Evolutionary conservation across 2,113 vertebrate genomes (phyloP), one percentile per base, ranked within the genome.

Genomic region (Hemiscyllium ocellatum): DNA sequence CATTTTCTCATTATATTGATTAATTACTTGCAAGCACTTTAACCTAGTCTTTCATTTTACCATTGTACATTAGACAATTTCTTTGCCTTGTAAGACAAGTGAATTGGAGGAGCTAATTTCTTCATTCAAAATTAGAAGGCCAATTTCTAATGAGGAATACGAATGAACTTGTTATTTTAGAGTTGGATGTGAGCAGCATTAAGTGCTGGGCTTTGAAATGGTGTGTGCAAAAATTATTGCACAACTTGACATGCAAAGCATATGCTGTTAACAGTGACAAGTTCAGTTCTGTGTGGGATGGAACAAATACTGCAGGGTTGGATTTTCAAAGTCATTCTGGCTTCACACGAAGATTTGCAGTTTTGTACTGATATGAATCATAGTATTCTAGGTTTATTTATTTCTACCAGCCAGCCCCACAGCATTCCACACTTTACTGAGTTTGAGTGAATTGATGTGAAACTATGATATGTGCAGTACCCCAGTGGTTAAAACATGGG

Each of bases 1-100:
- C 94, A 95, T 95, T 95, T 95, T 76, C 68, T 95, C 94, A 72
- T 95, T 95, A 95, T 95, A 50, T 95, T 95, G 94, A 72, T 72
- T 70, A 95, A 95, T 95, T 72, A 72, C 94, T 95, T 72, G 69
- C 47, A 95, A 72, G 42, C 68, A 95, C 94, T 72, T 95, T 95
- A 95, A 47, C 94, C 47, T 29, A 95, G 94, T 72, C 66, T 95
- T 76, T 72, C 69, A 95, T 70, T 95, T 52, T 47, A 72, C 37
- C 47, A 29, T 72, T 72, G 94, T 76, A 72, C 26, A 29, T 47
- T 0, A 72, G 37, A 50, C 66, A 95, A 72, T 95, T 72, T 29
- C 68, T 72, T 72, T 95, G 68, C 94, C 26, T 47, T 95, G 94
- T 37, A 50, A 76, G 94, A 95, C 69, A 95, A 95, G 68, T 95